phyloP scores from a whole-genome alignment of 2,888 invertebrate genomes.

The Globia sparganii region DNA sequence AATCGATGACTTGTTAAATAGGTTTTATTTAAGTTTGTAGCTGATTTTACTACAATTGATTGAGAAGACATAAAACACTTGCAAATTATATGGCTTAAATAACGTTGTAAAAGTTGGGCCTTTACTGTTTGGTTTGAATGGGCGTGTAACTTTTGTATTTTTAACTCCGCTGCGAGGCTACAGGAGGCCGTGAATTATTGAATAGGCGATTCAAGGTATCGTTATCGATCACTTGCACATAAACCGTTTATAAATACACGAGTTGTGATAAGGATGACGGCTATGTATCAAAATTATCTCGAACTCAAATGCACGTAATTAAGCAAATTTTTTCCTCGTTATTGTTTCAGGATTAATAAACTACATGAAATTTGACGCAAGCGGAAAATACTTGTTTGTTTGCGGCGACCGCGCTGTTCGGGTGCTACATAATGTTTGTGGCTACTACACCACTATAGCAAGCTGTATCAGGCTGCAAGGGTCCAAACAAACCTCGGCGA shows the following conservation, averaged over 20 bases:
- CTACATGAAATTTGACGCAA: constrained; percentile 93
- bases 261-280: constrained; percentile 50
- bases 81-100: constrained; percentile 7
- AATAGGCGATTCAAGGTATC: constrained; percentile 64
- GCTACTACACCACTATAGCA: constrained; percentile 82
- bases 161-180: constrained; percentile 64
- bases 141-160: constrained; percentile 58
- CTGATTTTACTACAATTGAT: constrained; percentile 13
- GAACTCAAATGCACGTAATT: constrained; percentile 16
- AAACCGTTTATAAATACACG: constrained; percentile 53
- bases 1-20: constrained; percentile 9
- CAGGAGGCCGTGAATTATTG: constrained; percentile 66
- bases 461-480: constrained; percentile 86
- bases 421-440: constrained; percentile 93
- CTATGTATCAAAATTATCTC: constrained; percentile 46
- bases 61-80: constrained; percentile 20
- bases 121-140: constrained; percentile 39
- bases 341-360: constrained; percentile 92
- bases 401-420: constrained; percentile 94
- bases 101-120: constrained; percentile 24
- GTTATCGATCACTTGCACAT: constrained; percentile 64
- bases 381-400: constrained; percentile 93
- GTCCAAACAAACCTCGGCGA: constrained; percentile 92
- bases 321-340: constrained; percentile 32
- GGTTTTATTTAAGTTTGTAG: constrained; percentile 18